Base-by-base conservation (phyloP, 2,113 vertebrate genomes). In the Equus quagga region DNA sequence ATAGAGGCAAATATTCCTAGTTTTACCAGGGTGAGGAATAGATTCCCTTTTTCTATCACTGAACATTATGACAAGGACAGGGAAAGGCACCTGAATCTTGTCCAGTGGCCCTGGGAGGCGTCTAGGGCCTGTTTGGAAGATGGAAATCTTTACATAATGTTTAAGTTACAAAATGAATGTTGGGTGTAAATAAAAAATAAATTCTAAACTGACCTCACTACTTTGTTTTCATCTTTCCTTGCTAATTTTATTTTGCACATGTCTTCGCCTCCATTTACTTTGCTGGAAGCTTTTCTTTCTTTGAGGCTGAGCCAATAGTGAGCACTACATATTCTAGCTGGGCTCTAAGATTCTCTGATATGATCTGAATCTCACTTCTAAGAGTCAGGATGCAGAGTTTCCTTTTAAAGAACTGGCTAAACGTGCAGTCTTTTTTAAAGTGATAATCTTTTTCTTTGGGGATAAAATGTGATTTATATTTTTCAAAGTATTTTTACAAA, bases 161-260 rank as follows among this genome's bases (percentile, higher is more conserved):
- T 95, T 96, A 82, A 67, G 79, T 65, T 92, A 97, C n/a, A 24
- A 96, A 92, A 76, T 46, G 49, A 97, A 58, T 85, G 62, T 83
- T 67, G 81, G 96, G 79, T 80, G 24, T 76, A 41, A 28, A 31
- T 79, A 23, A 36, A 89, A 84, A 69, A 41, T 41, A 87, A 80
- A 84, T 72, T 80, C 19, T 62, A 95, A 82, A 44, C 60, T 80
- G 85, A 80, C 21, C 24, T 79, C n/a, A 58, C 46, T 84, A 79
- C 51, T 81, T 75, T 91, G 64, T 58, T 79, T 81, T 79, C 81
- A 54, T 72, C 54, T n/a, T 80, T 44, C 49, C n/a, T 44, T 51
- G 44, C 12, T 80, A 19, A 89, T 21, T 89, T 86, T 72, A 33
- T 72, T 93, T 75, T n/a, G 21, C 46, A 23, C 17, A 5, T 49